Evolutionary conservation across 2,113 vertebrate genomes (phyloP).

Genomic region (Tragulus kanchil): DNA sequence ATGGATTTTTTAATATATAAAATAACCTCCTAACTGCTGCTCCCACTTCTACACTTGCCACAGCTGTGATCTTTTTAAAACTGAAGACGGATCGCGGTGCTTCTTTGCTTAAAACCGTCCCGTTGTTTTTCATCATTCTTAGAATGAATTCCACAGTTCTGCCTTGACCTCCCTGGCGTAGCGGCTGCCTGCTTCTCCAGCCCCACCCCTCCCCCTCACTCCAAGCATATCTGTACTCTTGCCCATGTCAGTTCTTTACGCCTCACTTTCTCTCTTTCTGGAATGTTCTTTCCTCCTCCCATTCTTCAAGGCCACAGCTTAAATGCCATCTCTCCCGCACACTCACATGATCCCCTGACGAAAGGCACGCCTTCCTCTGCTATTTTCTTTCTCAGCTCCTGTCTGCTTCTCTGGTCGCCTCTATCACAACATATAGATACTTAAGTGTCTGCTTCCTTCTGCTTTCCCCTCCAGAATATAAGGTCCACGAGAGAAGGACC

Average conservation of each 20-base stretch:
- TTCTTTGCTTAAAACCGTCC: background rate
- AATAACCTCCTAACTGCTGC: background rate
- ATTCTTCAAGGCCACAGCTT: background rate
- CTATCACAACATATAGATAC: rapidly evolving
- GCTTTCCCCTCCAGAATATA: background rate
- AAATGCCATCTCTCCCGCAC: background rate
- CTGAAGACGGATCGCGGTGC: background rate
- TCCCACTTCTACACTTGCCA: background rate
- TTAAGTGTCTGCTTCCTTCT: background rate
- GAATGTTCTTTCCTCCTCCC: background rate
- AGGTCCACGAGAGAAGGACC: background rate
- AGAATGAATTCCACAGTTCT: background rate
- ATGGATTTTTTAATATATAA: too few relatives aligned
- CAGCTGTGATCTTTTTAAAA: background rate
- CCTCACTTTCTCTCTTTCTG: background rate
- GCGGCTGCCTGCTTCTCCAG: background rate
- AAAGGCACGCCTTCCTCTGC: background rate
- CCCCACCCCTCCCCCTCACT: background rate
- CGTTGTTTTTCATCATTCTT: background rate
- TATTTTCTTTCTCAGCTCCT: background rate
- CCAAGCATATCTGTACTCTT: background rate
- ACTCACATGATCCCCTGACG: background rate
- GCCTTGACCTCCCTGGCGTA: background rate
- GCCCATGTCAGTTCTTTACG: background rate
- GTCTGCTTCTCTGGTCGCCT: background rate